Evolutionary conservation across 1,140 invertebrate genomes (phyloP).

Genomic region (Bombus picipes): DNA sequence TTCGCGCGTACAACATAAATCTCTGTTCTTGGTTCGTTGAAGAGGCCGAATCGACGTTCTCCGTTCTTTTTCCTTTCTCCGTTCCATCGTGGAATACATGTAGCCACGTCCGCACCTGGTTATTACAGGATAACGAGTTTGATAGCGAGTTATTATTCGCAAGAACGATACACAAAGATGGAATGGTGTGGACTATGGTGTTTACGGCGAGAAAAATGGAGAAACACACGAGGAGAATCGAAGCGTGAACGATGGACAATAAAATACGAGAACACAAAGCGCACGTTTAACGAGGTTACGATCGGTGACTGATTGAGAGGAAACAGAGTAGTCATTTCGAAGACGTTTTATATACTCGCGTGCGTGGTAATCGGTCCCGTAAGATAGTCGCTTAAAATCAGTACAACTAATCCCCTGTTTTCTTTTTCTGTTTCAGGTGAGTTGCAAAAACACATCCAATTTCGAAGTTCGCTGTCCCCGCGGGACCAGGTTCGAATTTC

Average conservation of each 20-base stretch:
- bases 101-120: constrained; percentile 50
- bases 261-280: background rate
- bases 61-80: constrained; percentile 33
- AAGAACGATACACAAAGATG: background rate
- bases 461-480: background rate
- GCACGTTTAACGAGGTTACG: background rate
- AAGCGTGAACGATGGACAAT: background rate
- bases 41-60: constrained; percentile 24
- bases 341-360: background rate
- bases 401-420: constrained; percentile 48
- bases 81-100: constrained; percentile 20
- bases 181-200: too few species aligned
- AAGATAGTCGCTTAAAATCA: background rate
- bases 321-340: background rate
- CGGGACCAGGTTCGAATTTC: constrained; percentile 49
- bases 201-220: too few species aligned
- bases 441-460: constrained; percentile 59
- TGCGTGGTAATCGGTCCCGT: background rate
- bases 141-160: constrained; percentile 59
- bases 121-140: constrained; percentile 53
- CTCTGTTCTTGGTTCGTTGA: constrained; percentile 53
- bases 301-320: background rate
- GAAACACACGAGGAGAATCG: background rate
- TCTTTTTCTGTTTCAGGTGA: constrained; percentile 76
- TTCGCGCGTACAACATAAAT: constrained; percentile 57